Evolutionary conservation across 2,113 vertebrate genomes (phyloP), one percentile per base, ranked within the genome.

Genomic region (Saguinus imperator): DNA sequence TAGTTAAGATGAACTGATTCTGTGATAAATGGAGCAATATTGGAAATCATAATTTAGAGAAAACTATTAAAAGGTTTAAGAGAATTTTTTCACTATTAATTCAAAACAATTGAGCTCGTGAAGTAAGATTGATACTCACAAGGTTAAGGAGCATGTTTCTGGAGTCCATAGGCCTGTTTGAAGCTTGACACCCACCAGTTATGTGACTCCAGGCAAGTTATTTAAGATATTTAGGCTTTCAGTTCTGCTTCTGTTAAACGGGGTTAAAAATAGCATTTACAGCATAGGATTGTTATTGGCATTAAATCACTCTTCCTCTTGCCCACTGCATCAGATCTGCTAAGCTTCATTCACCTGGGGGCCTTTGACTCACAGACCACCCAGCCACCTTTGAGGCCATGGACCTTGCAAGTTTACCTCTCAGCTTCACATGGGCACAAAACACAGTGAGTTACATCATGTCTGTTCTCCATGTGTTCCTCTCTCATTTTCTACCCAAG

Each of bases 341-440:
- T 61, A 43, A 48, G 5, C 17, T 29, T 81, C 35, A 43, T 17
- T 4, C 17, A 0, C 55, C 29, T 17, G n/a, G 4, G 2, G 1
- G 61, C 0, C 6, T 80, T 70, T 52, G 13, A 76, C 4, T 8
- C 1, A 2, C 9, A 50, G 20, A 8, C 13, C n/a, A n/a, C 23
- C 1, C 3, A 8, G 45, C 21, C 50, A 68, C 1, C 0, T 57
- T 0, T 20, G 27, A 75, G 4, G 11, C n/a, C n/a, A 40, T 0
- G 21, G 3, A 25, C 13, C 12, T 8, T 8, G 1, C 14, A 32
- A 4, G 0, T 25, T 50, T 61, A 55, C 11, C 43, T 52, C 35
- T 55, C 45, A 40, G 1, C 2, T 40, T 82, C 14, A 55, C 1
- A 73, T 21, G 3, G n/a, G 0, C n/a, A 72, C 40, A 57, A 17